phyloP scores from a whole-genome alignment of 2,888 invertebrate species.

The Miltochrista miniata region DNA sequence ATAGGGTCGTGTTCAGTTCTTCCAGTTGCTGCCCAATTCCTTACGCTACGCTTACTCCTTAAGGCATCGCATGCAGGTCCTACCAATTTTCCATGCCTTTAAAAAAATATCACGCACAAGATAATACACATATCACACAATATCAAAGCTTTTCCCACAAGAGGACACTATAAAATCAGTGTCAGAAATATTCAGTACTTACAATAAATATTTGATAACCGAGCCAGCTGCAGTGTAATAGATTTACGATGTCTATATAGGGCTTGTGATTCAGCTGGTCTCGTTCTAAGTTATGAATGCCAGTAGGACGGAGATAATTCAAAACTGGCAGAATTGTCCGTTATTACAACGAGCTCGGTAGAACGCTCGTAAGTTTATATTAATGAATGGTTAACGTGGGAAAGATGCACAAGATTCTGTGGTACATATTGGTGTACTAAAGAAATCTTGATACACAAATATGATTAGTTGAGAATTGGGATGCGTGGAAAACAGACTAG shows the following conservation, averaged over 20 bases:
- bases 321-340: background rate
- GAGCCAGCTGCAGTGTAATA: background rate
- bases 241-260: constrained; percentile 1
- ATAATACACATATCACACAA: too few species aligned
- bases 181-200: background rate
- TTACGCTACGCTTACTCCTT: too few species aligned
- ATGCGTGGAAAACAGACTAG: too few species aligned
- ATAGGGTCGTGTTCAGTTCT: too few species aligned
- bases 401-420: background rate
- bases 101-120: too few species aligned
- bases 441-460: too few species aligned
- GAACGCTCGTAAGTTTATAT: constrained; percentile 3
- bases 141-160: too few species aligned
- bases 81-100: too few species aligned
- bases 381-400: constrained; percentile 1
- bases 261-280: background rate
- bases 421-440: too few species aligned
- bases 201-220: background rate
- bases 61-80: too few species aligned
- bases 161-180: background rate
- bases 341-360: background rate
- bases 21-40: too few species aligned
- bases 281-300: background rate
- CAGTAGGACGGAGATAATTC: background rate
- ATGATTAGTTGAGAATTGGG: too few species aligned